Base-by-base conservation (phyloP, 2,888 invertebrate genomes). In the Dromius quadrimaculatus region DNA sequence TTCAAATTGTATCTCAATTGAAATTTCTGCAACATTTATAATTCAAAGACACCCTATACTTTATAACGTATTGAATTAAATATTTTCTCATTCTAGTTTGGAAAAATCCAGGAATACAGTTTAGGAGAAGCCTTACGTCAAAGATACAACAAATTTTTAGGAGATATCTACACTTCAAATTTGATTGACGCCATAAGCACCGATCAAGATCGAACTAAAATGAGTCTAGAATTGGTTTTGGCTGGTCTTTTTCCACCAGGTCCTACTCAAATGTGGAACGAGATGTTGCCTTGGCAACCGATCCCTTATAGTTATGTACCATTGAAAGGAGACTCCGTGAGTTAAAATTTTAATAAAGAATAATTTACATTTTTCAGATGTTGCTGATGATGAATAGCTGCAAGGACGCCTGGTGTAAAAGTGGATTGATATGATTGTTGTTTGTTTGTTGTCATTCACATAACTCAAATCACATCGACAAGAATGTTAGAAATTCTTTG, bases 141-240 rank as follows among this genome's bases (percentile, higher is more conserved):
- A 70, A 84, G 88, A 73, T 92, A 92, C 78, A 81, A 82, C 54
- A 76, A 81, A 28, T 90, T 89, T 78, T 80, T 92, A 43, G 87
- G 87, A 15, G 80, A 82, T 28, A 78, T 82, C 38, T 90, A 89
- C 79, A 83, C 82, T 74, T 85, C 86, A 2, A 83, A 86, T 28
- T 84, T 90, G 79, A 78, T 85, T 2, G 78, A 78, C 9, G 81
- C 86, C 47, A 81, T 87, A 36, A 89, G 89, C 34, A 90, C 91
- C 0, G 87, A 89, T 77, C 88, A 85, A 76, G 88, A 89, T 66
- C 84, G 92, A 54, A 92, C 92, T 0, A 86, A 92, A 81, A 90
- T 90, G 85, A 90, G 90, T 2, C 89, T 88, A 0, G 83, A 89
- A 73, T 82, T 89, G 11, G 88, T 90, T 2, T 81, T 91, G 62